Base-by-base conservation (phyloP, 2,888 invertebrate species). In the Scaptomyza reducta region DNA sequence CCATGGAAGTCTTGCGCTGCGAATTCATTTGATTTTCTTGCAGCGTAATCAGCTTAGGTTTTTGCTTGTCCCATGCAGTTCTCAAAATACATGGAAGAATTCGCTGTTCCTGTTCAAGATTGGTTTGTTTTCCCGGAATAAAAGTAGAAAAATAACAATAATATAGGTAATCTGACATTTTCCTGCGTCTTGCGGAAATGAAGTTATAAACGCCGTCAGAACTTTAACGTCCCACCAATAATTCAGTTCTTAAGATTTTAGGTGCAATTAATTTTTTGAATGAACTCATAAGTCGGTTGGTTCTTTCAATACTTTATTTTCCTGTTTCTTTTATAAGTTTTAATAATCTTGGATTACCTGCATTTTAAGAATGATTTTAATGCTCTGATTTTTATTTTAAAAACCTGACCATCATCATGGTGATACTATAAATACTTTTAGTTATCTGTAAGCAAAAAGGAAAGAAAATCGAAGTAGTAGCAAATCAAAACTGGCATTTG, bases 31-130 rank as follows among this genome's bases (percentile, higher is more conserved):
- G 71, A 74, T 82, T 83, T 74, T 50, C 71, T 54, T 62, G 49
- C 63, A 55, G 61, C 66, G 76, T 82, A 82, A 82, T 87, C 87
- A 81, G 82, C 82, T 82, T 82, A 84, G 69, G 59, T 64, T 64
- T 64, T 66, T 57, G 11, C 50, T 41, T 45, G 7, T 10, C 18
- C 33, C 70, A 58, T 51, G 47, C 51, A 45, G 60, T 51, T 50
- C 41, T 35, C 18, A 25, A 10, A 46, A 54, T 54, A 47, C 54
- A 18, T 45, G 40, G 41, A 60, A 29, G 18, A 38, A 18, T 44
- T 41, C 38, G 9, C 53, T 51, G 33, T 58, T 35, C 44, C 53
- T 40, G 50, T 64, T 42, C 40, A 38, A 64, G 56, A 67, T 69
- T 72, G 63, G 68, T 70, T 77, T 66, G 33, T 59, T 55, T 5